Evolutionary conservation across 1,140 invertebrate genomes (phyloP).

Genomic region (Araneus ventricosus): DNA sequence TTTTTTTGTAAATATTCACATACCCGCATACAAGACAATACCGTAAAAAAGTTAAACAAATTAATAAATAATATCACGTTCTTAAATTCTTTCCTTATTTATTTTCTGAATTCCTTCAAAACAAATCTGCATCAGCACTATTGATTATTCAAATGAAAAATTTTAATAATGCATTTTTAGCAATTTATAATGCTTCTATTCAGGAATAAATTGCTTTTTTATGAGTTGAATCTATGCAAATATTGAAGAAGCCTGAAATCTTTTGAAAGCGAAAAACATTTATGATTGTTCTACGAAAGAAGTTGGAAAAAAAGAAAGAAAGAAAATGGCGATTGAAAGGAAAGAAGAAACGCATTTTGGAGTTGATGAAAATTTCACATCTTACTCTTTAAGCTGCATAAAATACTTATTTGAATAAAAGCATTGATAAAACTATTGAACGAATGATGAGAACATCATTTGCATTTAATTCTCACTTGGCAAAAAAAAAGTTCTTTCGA

Average conservation of each 20-base stretch:
- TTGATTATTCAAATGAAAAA: background rate
- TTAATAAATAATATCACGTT: no score
- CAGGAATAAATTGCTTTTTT: background rate
- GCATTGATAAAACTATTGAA: background rate
- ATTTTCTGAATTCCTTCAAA: background rate
- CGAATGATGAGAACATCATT: constrained; percentile 16
- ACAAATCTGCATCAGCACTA: background rate
- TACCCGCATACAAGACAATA: background rate
- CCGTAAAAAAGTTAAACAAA: background rate
- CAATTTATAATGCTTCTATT: background rate
- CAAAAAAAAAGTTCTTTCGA: background rate
- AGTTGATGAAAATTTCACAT: background rate
- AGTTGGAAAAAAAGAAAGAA: background rate
- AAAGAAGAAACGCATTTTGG: background rate
- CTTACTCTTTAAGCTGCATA: background rate
- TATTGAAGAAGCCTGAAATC: background rate
- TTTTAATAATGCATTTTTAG: background rate
- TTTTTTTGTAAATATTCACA: background rate
- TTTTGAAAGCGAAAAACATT: background rate
- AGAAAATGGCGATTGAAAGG: background rate
- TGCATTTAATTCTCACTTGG: background rate
- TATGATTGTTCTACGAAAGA: background rate
- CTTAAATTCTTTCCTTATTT: no score
- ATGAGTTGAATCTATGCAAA: background rate
- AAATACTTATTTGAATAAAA: background rate